Percentiles rank a stretch among this genome's conserved stretches.
Conservation (phyloP, 2,113 vertebrate species). For the Climacteris rufus region DNA sequence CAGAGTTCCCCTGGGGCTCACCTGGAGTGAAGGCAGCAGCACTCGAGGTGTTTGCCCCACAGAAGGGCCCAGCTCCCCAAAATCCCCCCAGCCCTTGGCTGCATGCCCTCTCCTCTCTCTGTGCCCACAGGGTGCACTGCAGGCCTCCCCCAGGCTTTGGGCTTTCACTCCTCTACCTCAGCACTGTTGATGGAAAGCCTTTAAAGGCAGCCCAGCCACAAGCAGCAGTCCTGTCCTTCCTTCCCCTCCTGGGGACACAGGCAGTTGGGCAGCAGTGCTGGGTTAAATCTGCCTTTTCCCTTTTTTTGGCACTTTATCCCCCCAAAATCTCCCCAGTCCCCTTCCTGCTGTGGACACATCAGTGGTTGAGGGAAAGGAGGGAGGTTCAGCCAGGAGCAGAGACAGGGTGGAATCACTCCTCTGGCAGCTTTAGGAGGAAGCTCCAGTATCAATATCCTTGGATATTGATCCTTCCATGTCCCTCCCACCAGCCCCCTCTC, state of each 20-base stretch:
- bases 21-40: not conserved
- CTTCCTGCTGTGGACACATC: not conserved
- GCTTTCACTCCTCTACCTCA: not conserved
- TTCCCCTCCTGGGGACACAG: not conserved
- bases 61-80: too few relatives aligned
- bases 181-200: not conserved
- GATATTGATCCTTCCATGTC: not conserved
- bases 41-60: not conserved
- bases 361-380: not conserved
- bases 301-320: not conserved
- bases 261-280: not conserved
- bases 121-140: not conserved
- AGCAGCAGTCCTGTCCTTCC: not conserved
- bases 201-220: not conserved
- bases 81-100: not conserved
- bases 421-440: not conserved
- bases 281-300: not conserved
- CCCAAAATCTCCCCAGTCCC: not conserved
- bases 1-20: not conserved
- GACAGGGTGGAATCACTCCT: not conserved
- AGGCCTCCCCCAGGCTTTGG: not conserved
- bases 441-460: fast-evolving
- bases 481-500: not conserved
- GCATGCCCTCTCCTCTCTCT: not conserved
- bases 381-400: not conserved